phyloP scores from a whole-genome alignment of 2,797 vertebrate genomes.

The Diceros bicornis region DNA sequence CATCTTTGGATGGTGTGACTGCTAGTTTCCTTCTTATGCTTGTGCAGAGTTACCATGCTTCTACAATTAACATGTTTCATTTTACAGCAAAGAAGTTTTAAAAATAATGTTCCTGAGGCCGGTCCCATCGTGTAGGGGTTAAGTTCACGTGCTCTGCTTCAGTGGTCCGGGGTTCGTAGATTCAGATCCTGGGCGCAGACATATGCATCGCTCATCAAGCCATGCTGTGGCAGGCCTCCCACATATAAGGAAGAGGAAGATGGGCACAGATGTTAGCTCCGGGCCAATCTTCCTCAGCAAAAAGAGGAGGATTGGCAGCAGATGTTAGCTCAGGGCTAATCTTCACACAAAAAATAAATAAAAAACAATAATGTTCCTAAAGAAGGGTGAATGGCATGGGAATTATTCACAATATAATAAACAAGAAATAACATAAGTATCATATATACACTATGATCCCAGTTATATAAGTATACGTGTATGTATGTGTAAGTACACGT shows the following conservation, averaged over 20 bases:
- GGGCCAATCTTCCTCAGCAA: too few species aligned
- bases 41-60: not conserved
- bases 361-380: not conserved
- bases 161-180: too few species aligned
- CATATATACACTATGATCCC: not conserved
- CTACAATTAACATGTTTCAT: not conserved
- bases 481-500: not conserved
- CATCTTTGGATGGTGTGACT: not conserved
- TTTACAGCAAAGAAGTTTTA: not conserved
- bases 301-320: too few species aligned
- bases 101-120: not conserved
- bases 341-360: too few species aligned
- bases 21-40: not conserved
- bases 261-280: too few species aligned
- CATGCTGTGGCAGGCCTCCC: too few species aligned
- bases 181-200: too few species aligned
- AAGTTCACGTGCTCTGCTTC: too few species aligned
- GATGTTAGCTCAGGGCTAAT: too few species aligned
- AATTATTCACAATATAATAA: not conserved
- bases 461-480: not conserved
- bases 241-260: too few species aligned
- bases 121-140: too few species aligned
- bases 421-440: not conserved
- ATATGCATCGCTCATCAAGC: too few species aligned
- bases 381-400: not conserved